phyloP scores from a whole-genome alignment of 2,113 vertebrate genomes.

The Pycnonotus jocosus region DNA sequence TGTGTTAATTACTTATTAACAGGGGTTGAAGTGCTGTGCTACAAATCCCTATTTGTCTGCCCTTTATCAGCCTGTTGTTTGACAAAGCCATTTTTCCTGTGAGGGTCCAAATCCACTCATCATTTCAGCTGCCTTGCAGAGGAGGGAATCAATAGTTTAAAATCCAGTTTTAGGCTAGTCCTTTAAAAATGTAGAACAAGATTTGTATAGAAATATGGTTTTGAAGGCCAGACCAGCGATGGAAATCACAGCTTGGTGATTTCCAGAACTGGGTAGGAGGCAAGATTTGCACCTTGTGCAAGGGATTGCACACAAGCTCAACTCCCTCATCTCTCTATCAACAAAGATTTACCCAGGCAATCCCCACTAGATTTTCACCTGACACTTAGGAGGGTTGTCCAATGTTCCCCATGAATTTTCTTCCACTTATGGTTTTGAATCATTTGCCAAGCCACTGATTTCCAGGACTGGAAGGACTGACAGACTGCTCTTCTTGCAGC shows the following conservation, averaged over 20 bases:
- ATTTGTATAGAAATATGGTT: neutral
- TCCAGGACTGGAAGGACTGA: neutral
- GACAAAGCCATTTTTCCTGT: neutral
- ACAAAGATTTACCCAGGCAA: neutral
- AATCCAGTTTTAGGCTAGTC: neutral
- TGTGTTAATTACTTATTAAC: neutral
- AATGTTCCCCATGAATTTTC: neutral
- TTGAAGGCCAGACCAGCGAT: neutral
- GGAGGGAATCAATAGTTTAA: neutral
- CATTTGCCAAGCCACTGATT: neutral
- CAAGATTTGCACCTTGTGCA: neutral
- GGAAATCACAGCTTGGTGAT: rapidly evolving
- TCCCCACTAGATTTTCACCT: neutral
- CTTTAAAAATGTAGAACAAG: neutral
- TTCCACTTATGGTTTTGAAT: neutral
- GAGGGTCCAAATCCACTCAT: neutral
- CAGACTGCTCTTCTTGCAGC: neutral
- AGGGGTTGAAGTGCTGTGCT: neutral
- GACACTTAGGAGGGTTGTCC: neutral
- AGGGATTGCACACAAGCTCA: neutral
- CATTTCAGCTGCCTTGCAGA: neutral
- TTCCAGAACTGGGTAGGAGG: neutral
- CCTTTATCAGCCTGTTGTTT: neutral
- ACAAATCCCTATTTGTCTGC: neutral
- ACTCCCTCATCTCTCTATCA: neutral